Conservation (phyloP, 2,797 vertebrate species). For the Glyptemys insculpta region DNA sequence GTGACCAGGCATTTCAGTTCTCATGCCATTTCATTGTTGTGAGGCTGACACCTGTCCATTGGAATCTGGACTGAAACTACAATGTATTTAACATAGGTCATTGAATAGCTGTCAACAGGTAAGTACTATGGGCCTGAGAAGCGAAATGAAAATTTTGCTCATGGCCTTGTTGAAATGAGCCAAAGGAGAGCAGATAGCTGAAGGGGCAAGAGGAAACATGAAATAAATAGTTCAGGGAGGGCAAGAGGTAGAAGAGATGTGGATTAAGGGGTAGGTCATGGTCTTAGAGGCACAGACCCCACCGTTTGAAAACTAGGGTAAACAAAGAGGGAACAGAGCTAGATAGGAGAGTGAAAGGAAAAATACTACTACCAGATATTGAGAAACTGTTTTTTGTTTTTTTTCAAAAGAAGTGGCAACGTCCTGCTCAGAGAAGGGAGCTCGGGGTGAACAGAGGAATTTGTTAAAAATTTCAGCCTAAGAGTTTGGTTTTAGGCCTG, state of each 20-base stretch:
- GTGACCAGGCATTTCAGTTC: background rate
- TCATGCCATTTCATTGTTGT: background rate
- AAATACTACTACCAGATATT: background rate
- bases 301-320: background rate
- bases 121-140: background rate
- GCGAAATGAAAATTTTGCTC: background rate
- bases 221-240: background rate
- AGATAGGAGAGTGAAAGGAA: background rate
- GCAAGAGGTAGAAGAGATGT: fast-evolving
- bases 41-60: background rate
- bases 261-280: background rate
- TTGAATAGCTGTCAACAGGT: background rate
- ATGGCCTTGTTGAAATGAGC: background rate
- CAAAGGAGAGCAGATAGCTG: background rate
- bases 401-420: background rate
- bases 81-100: background rate
- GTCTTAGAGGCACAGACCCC: background rate
- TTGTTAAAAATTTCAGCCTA: background rate
- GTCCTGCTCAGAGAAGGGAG: background rate
- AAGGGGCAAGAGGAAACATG: background rate
- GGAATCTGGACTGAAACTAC: background rate
- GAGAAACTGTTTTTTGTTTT: background rate
- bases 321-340: background rate
- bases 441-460: background rate
- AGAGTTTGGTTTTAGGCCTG: background rate